These are phyloP conservation scores for Chunga burmeisteri DNA, from an alignment of 2,113 vertebrate species.

Conservation along the genomic window DNA sequence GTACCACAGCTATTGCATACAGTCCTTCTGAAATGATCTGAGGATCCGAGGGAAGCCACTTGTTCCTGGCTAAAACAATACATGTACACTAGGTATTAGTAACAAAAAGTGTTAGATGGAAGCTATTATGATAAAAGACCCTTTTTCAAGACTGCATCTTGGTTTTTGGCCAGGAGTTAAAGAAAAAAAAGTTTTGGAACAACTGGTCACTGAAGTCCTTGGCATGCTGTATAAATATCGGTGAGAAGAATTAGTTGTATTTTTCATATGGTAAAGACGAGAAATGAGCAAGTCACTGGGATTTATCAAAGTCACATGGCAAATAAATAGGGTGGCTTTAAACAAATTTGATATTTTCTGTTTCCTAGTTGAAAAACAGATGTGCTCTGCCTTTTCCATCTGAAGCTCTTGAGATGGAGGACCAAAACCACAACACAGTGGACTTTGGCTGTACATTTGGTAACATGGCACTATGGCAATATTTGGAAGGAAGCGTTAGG, in stretches of 20 bases:
- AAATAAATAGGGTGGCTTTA: background rate
- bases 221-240: background rate
- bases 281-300: background rate
- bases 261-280: background rate
- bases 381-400: background rate
- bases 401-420: background rate
- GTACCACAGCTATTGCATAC: conserved; percentile 94
- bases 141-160: background rate
- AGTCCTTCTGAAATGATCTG: conserved; percentile 98
- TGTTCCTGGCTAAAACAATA: conserved; percentile 89
- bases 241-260: background rate
- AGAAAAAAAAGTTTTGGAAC: background rate
- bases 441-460: background rate
- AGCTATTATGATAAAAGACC: background rate
- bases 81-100: conserved; percentile 38
- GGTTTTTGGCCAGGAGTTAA: background rate
- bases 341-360: background rate
- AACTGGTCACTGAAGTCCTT: background rate
- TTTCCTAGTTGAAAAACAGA: background rate
- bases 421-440: background rate
- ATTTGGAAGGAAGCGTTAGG: background rate
- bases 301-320: background rate
- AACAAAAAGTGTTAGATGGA: background rate
- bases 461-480: background rate
- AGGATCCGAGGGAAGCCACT: conserved; percentile 96